phyloP scores from a whole-genome alignment of 2,888 invertebrate species.

The Spilosoma lubricipeda region DNA sequence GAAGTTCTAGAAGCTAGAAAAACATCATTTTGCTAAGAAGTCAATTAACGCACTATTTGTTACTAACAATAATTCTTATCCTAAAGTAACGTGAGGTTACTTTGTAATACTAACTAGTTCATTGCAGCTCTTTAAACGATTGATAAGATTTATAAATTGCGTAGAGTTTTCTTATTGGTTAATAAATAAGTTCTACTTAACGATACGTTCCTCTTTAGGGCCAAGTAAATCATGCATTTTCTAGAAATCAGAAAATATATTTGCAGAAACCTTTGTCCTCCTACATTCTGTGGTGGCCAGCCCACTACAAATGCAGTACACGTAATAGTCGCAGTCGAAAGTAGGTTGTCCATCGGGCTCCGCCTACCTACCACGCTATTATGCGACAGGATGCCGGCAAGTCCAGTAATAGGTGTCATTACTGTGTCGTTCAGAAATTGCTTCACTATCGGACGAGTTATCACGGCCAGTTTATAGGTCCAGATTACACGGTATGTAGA shows the following conservation, averaged over 20 bases:
- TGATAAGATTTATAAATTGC: background rate
- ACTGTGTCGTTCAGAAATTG: constrained; percentile 84
- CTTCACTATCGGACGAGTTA: constrained; percentile 83
- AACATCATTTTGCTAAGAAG: background rate
- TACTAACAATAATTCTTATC: background rate
- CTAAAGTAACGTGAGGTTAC: background rate
- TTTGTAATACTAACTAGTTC: background rate
- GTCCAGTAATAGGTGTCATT: constrained; percentile 84
- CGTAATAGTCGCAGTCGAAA: constrained; percentile 58
- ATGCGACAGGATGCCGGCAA: constrained; percentile 80
- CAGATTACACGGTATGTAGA: constrained; percentile 79
- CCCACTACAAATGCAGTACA: constrained; percentile 25
- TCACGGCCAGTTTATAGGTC: constrained; percentile 80
- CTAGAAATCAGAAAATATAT: constrained; percentile 3
- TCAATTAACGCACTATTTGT: background rate
- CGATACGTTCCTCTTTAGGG: background rate
- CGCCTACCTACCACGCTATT: constrained; percentile 62
- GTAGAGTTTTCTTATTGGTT: background rate
- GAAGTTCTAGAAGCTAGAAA: constrained; percentile 26
- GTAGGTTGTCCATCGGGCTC: constrained; percentile 72
- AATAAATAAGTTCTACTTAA: background rate
- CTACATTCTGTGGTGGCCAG: constrained; percentile 18
- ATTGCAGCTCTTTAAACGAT: background rate
- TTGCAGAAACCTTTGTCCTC: constrained; percentile 18
- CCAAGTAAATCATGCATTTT: background rate